phyloP scores from a whole-genome alignment of 1,140 invertebrate genomes.

The Zaprionus africanus region DNA sequence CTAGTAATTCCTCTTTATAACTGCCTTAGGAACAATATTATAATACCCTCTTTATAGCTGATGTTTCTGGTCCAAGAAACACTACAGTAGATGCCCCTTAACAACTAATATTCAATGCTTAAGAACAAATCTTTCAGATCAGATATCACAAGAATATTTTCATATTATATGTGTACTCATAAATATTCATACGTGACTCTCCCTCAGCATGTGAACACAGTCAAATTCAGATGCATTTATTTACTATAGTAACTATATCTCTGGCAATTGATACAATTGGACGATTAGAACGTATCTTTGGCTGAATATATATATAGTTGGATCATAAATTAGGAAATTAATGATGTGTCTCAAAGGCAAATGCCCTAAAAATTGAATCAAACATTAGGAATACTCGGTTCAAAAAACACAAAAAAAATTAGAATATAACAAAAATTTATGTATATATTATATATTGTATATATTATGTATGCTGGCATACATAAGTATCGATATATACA shows the following conservation, averaged over 20 bases:
- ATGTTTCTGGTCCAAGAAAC: too few species aligned
- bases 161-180: too few species aligned
- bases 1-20: too few species aligned
- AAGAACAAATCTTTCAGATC: too few species aligned
- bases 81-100: too few species aligned
- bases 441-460: constrained; percentile 1
- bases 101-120: too few species aligned
- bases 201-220: neutral
- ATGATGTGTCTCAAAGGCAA: neutral
- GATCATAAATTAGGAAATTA: too few species aligned
- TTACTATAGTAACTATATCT: constrained; percentile 3
- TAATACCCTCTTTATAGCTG: too few species aligned
- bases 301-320: neutral
- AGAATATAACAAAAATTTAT: neutral
- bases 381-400: neutral
- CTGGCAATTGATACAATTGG: neutral
- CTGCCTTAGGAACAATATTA: too few species aligned
- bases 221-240: neutral
- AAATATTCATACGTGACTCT: neutral
- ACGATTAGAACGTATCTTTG: constrained; percentile 2
- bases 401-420: too few species aligned
- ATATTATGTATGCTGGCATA: neutral
- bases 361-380: neutral
- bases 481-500: constrained; percentile 8
- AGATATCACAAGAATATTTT: too few species aligned